phyloP scores from a whole-genome alignment of 2,797 vertebrate genomes.

The Poecilia gillii region DNA sequence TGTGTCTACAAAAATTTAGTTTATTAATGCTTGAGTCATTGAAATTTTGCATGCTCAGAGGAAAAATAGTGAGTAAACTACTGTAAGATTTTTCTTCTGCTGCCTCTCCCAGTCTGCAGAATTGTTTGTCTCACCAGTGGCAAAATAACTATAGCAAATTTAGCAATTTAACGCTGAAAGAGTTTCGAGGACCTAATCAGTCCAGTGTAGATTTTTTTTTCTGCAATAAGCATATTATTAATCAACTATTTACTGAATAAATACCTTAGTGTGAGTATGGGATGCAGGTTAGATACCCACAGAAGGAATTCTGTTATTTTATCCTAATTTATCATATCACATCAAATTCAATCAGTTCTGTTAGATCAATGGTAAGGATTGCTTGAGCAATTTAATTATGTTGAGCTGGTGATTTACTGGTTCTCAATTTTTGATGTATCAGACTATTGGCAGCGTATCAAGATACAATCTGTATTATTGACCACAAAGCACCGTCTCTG shows the following conservation, averaged over 20 bases:
- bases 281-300: not conserved
- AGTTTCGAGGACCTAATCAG: not conserved
- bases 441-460: not conserved
- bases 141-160: not conserved
- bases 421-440: not conserved
- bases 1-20: not conserved
- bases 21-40: not conserved
- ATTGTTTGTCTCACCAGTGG: not conserved
- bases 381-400: not conserved
- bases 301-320: not conserved
- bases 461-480: not conserved
- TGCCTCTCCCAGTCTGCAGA: not conserved
- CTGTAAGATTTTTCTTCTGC: not conserved
- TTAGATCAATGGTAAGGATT: not conserved
- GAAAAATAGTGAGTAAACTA: not conserved
- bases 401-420: not conserved
- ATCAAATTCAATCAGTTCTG: not conserved
- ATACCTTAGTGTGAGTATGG: fast-evolving
- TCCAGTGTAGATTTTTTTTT: not conserved
- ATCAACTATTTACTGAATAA: not conserved
- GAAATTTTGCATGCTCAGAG: not conserved
- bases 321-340: not conserved
- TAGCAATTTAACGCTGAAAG: not conserved
- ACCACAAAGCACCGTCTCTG: not conserved
- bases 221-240: not conserved